Conservation (phyloP, 1,140 invertebrate species). For the Araneus ventricosus region DNA sequence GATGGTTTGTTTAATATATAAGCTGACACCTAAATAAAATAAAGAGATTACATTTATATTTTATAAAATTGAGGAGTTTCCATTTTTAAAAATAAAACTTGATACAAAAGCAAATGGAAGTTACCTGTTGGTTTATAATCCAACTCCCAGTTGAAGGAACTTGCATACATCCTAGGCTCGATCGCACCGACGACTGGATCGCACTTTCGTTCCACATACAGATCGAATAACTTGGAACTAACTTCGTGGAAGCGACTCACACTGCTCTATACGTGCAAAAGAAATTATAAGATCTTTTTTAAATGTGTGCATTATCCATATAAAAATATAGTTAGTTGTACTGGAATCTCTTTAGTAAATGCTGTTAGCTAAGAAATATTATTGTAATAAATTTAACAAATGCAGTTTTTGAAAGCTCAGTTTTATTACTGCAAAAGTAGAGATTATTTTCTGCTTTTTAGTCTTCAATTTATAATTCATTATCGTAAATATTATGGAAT, state of each 20-base stretch:
- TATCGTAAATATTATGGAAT: too few relatives aligned
- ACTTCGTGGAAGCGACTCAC: conserved; percentile 79
- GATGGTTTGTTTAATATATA: conserved; percentile 95
- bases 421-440: too few relatives aligned
- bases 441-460: too few relatives aligned
- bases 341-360: too few relatives aligned
- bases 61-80: background rate
- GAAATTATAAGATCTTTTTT: background rate
- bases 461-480: too few relatives aligned
- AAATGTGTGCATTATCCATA: background rate
- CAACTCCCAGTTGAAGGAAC: conserved; percentile 91
- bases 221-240: conserved; percentile 81
- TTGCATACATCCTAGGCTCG: conserved; percentile 96
- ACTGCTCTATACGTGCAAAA: conserved; percentile 69
- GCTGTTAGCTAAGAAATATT: too few relatives aligned
- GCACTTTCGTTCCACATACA: conserved; percentile 94
- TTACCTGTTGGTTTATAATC: conserved; percentile 83
- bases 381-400: too few relatives aligned
- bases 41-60: background rate
- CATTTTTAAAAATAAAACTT: background rate
- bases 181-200: conserved; percentile 96
- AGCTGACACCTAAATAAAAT: conserved; percentile 85
- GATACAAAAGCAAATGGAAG: background rate
- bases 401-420: too few relatives aligned
- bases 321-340: too few relatives aligned